Base-by-base conservation (phyloP, 2,797 vertebrate species). In the Sardinella longiceps region DNA sequence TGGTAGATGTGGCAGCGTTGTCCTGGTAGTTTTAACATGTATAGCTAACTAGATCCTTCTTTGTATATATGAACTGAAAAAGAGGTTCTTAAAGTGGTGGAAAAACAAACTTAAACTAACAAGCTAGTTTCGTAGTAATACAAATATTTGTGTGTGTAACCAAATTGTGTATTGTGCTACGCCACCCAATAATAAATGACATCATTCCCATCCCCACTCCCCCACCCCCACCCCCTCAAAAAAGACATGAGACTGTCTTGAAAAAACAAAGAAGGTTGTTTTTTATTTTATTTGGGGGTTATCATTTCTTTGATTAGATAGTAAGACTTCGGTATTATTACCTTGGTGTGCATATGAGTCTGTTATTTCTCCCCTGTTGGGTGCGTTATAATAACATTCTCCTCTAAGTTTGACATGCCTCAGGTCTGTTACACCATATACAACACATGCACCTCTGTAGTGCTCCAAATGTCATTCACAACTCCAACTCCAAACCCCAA, bases 121-220 rank as follows among this genome's bases (percentile, higher is more conserved):
- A 80, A 89, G 82, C 74, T 82, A 82, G 30, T 74, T 84, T 50
- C 70, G 74, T 80, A 86, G 84, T 87, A 77, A 85, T 84, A 88
- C 83, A 87, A 82, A 87, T 83, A 85, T 86, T 63, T 90, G 83
- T 86, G 80, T 87, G 87, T 91, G 87, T 88, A 90, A 86, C 60
- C 85, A 87, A 86, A 84, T 70, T 91, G 87, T 91, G 87, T 89
- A 89, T 88, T 91, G 89, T 91, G 87, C 84, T 90, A 83, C 83
- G 80, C 84, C 85, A 85, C 84, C 81, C 88, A 89, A 89, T 87
- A 90, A 90, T 90, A 88, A 88, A 87, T 82, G 83, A 88, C 74
- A 80, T 85, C 82, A 53, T n/a, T 48, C 45, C 60, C 12, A 48
- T 0, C 82, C 66, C 66, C 15, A 37, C 30, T 14, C 33, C 70